Percentiles rank a stretch among this genome's conserved stretches.
phyloP scores from a whole-genome alignment of 2,113 vertebrate genomes.

The Motacilla tschutschensis region DNA sequence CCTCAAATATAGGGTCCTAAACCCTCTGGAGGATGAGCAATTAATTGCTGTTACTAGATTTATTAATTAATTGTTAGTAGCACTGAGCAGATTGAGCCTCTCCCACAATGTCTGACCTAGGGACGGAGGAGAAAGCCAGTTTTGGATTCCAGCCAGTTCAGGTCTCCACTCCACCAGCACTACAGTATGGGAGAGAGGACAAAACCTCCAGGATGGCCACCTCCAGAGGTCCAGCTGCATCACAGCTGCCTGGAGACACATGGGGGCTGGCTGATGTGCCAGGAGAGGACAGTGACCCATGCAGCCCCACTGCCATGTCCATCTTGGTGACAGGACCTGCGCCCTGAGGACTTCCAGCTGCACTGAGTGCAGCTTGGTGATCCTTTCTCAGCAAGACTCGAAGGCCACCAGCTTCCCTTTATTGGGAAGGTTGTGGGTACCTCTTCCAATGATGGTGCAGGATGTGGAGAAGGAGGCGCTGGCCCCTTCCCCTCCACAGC shows the following conservation, averaged over 20 bases:
- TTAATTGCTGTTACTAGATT: background rate
- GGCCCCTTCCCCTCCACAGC: background rate
- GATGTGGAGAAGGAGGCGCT: background rate
- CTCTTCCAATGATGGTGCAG: accelerated
- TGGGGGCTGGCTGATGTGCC: background rate
- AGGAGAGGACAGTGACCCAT: background rate
- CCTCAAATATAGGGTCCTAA: background rate
- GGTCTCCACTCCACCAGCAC: background rate
- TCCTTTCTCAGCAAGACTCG: background rate
- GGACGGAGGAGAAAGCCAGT: background rate
- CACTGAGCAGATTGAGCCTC: background rate
- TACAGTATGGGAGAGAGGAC: background rate
- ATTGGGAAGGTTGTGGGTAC: background rate
- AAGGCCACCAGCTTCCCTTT: background rate
- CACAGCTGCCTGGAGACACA: background rate
- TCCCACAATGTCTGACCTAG: background rate
- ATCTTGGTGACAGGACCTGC: accelerated
- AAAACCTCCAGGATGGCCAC: background rate
- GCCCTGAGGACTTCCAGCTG: background rate
- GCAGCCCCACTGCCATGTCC: accelerated
- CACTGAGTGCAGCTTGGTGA: accelerated
- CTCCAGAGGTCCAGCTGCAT: background rate
- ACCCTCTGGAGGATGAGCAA: background rate
- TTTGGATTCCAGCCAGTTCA: background rate
- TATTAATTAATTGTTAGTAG: background rate